phyloP scores from a whole-genome alignment of 2,113 vertebrate species.

The Thermophis baileyi region DNA sequence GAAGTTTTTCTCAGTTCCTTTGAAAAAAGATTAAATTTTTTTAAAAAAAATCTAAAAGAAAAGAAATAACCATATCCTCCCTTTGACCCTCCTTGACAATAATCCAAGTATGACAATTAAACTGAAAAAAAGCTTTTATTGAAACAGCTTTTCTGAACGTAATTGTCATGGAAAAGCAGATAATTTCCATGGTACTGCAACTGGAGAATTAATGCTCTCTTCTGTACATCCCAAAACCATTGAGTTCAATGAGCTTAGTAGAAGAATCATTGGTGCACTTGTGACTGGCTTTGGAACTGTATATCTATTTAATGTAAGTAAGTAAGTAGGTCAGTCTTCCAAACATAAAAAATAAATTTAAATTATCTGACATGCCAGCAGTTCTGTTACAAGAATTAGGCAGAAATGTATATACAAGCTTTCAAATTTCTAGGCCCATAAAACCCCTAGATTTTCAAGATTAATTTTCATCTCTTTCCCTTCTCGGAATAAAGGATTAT shows the following conservation, averaged over 20 bases:
- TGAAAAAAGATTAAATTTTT: background rate
- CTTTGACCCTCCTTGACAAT: background rate
- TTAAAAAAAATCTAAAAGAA: background rate
- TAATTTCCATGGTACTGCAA: background rate
- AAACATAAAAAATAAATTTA: background rate
- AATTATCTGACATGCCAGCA: background rate
- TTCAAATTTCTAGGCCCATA: background rate
- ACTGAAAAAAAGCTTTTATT: background rate
- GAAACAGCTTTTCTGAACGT: background rate
- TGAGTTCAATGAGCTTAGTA: background rate
- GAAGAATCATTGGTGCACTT: background rate
- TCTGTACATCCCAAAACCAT: background rate
- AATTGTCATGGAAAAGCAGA: background rate
- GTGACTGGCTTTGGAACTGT: background rate
- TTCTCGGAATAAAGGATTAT: background rate
- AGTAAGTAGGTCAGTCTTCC: background rate
- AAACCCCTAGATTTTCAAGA: background rate
- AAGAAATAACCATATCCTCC: background rate
- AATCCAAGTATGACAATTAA: background rate
- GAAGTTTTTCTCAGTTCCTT: background rate
- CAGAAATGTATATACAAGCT: background rate
- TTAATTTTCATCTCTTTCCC: background rate
- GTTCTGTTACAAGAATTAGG: background rate
- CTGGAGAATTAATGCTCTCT: background rate
- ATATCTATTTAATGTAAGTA: background rate